Percentiles rank a stretch among this genome's conserved stretches.
These are phyloP conservation scores for Onychorhynchus coronatus DNA, from an alignment of 2,113 vertebrate species.

Conservation along the genomic window DNA sequence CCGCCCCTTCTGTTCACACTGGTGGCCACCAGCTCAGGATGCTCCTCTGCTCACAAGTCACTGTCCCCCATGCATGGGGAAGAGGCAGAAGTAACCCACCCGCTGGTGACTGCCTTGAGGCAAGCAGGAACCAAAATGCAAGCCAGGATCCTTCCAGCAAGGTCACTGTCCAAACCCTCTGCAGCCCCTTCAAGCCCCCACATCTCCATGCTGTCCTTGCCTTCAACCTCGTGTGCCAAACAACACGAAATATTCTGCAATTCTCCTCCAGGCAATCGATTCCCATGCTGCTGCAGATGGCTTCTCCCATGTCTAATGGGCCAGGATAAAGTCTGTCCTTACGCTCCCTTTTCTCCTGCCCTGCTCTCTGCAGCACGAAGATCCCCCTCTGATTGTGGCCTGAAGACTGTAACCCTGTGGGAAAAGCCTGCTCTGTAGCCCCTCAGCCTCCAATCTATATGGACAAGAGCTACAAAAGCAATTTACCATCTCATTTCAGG, in stretches of 20 bases:
- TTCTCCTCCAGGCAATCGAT: not conserved
- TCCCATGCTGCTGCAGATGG: not conserved
- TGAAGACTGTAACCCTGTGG: not conserved
- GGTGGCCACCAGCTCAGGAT: not conserved
- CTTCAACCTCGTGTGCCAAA: not conserved
- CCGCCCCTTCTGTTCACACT: not conserved
- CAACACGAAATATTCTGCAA: not conserved
- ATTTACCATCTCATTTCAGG: not conserved
- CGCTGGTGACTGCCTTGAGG: not conserved
- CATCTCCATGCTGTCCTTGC: not conserved
- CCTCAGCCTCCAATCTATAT: not conserved
- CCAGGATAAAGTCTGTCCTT: not conserved
- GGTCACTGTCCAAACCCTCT: not conserved
- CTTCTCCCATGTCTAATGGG: not conserved
- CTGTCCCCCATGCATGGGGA: accelerated
- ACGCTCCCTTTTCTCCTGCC: not conserved
- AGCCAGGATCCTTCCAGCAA: not conserved
- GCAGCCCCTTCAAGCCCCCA: not conserved
- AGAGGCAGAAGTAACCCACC: not conserved
- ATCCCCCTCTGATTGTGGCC: not conserved
- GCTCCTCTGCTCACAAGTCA: not conserved
- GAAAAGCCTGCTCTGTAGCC: not conserved
- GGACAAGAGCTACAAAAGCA: not conserved
- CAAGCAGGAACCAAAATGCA: not conserved
- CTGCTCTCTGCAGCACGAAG: not conserved